These are phyloP conservation scores for Oconnorella tubifera DNA, from an alignment of 2,888 invertebrate species.

Conservation along the genomic window DNA sequence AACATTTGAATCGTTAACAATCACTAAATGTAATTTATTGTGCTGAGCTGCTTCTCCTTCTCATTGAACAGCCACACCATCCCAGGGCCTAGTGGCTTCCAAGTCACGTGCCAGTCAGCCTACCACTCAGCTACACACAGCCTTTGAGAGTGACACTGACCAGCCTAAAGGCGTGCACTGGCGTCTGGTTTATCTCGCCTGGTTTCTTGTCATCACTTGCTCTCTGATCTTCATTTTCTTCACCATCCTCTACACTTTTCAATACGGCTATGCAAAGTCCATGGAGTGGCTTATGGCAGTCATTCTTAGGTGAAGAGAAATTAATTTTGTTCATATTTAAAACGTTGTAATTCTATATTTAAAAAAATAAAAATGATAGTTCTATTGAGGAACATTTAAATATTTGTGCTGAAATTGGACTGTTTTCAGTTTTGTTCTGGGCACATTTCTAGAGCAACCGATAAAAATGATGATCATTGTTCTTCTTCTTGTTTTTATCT, in stretches of 20 bases:
- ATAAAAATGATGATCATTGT: not conserved
- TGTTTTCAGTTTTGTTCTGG: not conserved
- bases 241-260: slow-evolving; percentile 38
- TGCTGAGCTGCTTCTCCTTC: too few relatives aligned
- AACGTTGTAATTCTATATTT: not conserved
- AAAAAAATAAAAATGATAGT: not conserved
- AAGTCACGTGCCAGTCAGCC: too few relatives aligned
- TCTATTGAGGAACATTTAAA: not conserved
- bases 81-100: too few relatives aligned
- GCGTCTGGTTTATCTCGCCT: slow-evolving; percentile 6
- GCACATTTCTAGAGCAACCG: not conserved
- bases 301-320: not conserved
- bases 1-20: too few relatives aligned
- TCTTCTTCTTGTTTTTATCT: not conserved
- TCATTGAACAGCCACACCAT: too few relatives aligned
- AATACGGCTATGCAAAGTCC: slow-evolving; percentile 3
- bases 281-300: not conserved
- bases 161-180: not conserved
- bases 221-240: slow-evolving; percentile 42
- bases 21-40: too few relatives aligned
- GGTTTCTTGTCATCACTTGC: not conserved
- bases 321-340: not conserved
- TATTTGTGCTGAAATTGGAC: not conserved
- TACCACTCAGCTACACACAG: too few relatives aligned
- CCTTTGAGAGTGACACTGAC: slow-evolving; percentile 1